Base-by-base conservation (phyloP, 2,888 invertebrate genomes). In the Xanthia icteritia region DNA sequence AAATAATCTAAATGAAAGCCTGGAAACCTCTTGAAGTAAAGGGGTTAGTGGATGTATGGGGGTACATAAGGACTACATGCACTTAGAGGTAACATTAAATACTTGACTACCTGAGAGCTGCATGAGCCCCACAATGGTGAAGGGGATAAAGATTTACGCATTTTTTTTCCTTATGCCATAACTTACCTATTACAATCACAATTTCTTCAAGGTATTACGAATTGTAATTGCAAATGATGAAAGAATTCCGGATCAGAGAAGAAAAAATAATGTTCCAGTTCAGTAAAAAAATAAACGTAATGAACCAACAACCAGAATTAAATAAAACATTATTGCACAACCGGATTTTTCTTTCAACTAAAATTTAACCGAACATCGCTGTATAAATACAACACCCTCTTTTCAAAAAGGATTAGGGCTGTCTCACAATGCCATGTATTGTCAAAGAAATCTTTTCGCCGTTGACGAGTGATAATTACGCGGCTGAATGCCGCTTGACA, bases 381-480 rank as follows among this genome's bases (percentile, higher is more conserved):
- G 78, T 78, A 86, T 79, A 88, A 88, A 88, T 83, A 87, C 83
- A 79, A 88, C 88, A 88, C 86, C 88, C 89, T 82, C 76, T 61
- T 73, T 83, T 77, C 79, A 80, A 90, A 86, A 88, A 88, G 90
- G 92, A 93, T 94, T 93, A 93, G 86, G 90, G 92, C 85, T 81
- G 85, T 84, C 90, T 91, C 92, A 90, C 89, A 87, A 90, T 89
- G 88, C 88, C 86, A 87, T 88, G 88, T 89, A 92, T 93, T 93
- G 94, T 94, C 92, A 90, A 90, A 90, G 91, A 89, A 91, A 91
- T 91, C 91, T 90, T 89, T 92, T 93, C 92, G 93, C 92, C 87
- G 85, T 88, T 89, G 92, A 92, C 91, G 92, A 92, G 90, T 90
- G 92, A 93, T 95, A 95, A 95, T 95, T 94, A 94, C 91, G 87